Conservation (phyloP, 2,888 invertebrate genomes). For the Amblyjoppa proteus region DNA sequence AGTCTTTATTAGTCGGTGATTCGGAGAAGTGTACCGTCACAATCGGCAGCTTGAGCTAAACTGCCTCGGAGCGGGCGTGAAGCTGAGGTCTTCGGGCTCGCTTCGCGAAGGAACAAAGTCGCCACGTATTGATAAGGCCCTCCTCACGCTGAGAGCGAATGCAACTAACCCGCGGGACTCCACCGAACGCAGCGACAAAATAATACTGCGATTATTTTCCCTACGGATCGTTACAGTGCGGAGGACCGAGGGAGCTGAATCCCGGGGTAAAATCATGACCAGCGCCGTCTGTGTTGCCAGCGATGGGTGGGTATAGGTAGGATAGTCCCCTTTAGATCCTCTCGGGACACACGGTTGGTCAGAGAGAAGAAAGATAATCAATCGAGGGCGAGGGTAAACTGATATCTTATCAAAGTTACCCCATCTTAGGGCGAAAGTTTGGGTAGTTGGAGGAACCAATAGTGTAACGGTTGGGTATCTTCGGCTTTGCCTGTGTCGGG, state of each 20-base stretch:
- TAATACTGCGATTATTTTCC: too few species aligned
- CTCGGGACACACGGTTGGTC: conserved; percentile 48
- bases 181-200: too few species aligned
- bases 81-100: too few species aligned
- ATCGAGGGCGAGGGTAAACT: conserved; percentile 81
- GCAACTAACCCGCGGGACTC: too few species aligned
- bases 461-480: conserved; percentile 27
- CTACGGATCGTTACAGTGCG: background rate
- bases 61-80: too few species aligned
- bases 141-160: too few species aligned
- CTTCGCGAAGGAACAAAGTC: too few species aligned
- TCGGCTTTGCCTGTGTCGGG: conserved; percentile 14
- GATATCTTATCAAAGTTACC: conserved; percentile 83
- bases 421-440: conserved; percentile 76
- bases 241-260: background rate
- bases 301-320: conserved; percentile 3
- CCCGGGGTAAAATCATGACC: background rate
- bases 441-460: conserved; percentile 61
- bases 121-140: too few species aligned
- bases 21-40: too few species aligned
- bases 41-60: too few species aligned
- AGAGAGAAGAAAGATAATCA: conserved; percentile 80
- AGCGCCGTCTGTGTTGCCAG: background rate
- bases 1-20: too few species aligned
- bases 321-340: conserved; percentile 16